Conservation (phyloP, 2,888 invertebrate genomes). For the Stenoptilia bipunctidactyla region DNA sequence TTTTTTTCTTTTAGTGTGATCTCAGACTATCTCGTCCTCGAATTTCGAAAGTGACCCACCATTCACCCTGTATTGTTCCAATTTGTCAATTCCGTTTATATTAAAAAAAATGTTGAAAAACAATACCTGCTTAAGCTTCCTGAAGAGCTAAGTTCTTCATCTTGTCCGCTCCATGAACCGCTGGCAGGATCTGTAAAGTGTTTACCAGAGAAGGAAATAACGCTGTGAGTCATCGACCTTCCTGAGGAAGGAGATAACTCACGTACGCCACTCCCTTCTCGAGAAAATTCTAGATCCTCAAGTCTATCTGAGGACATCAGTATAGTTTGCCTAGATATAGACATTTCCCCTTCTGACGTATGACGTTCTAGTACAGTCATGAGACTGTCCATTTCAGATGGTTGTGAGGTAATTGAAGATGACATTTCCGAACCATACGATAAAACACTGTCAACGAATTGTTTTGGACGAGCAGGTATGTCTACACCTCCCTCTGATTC, state of each 20-base stretch:
- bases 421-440: constrained; percentile 66
- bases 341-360: constrained; percentile 56
- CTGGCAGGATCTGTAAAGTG: constrained; percentile 70
- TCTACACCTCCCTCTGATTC: constrained; percentile 58
- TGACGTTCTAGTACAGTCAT: constrained; percentile 59
- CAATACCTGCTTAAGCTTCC: constrained; percentile 61
- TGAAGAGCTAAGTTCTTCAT: constrained; percentile 64
- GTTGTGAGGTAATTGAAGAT: constrained; percentile 61
- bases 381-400: constrained; percentile 61
- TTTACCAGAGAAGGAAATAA: constrained; percentile 59
- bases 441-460: constrained; percentile 46
- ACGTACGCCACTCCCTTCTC: constrained; percentile 51
- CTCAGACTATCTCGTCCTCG: too few relatives aligned
- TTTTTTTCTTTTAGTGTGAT: too few relatives aligned
- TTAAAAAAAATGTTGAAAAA: neutral
- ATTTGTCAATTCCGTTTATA: too few relatives aligned
- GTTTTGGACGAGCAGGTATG: constrained; percentile 45
- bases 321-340: constrained; percentile 44
- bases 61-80: too few relatives aligned
- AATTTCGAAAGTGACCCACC: too few relatives aligned
- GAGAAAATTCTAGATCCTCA: constrained; percentile 53
- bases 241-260: constrained; percentile 66
- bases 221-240: constrained; percentile 61
- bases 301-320: constrained; percentile 45
- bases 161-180: constrained; percentile 68